Base-by-base conservation (phyloP, 64 coral and sea anemone species). In the Orbicella faveolata region DNA sequence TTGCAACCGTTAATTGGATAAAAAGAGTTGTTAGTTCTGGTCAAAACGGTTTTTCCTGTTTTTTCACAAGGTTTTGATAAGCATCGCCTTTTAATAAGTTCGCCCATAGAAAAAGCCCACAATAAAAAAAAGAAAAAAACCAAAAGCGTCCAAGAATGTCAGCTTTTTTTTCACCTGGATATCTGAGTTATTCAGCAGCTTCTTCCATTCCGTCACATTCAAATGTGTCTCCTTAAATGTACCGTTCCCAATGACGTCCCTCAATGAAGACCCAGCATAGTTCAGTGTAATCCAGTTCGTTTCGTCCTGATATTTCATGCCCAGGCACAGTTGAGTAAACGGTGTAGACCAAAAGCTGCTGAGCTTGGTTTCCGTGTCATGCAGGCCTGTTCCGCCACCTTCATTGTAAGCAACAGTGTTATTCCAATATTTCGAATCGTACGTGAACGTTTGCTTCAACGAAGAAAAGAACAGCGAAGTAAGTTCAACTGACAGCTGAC, bases 381-480 rank as follows among this genome's bases (percentile, higher is more conserved):
- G 7, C 13, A 90, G 17, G 55, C 61, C 74, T 23, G 17, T 59
- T 9, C 89, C 93, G 48, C 36, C 52, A 6, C 0, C 5, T 16
- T 63, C 63, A 14, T 75, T 34, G 39, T 83, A 73, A 17, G 10
- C 11, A 66, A 23, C 19, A 64, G 52, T 88, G 33, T 53, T 75
- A 8, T 1, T 33, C 93, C 93, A 94, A 14, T 87, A 81, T 41
- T 9, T 18, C 23, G 93, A 94, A 76, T 73, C 6, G 75, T 90
- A 94, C 6, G 6, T 78, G 75, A 94, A 90, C 6, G 88, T 94
- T 75, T 80, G 51, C 93, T 94, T 52, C 63, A 61, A 70, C 63
- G 52, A 84, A n/a, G 33, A 61, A 87, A 57, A 57, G 53, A 39
- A 39, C 17, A 19, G 6, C 1, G 16, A 12, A 36, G 75, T 11